These are phyloP conservation scores for Festucalex cinctus DNA, from an alignment of 2,113 vertebrate species.

Conservation along the genomic window DNA sequence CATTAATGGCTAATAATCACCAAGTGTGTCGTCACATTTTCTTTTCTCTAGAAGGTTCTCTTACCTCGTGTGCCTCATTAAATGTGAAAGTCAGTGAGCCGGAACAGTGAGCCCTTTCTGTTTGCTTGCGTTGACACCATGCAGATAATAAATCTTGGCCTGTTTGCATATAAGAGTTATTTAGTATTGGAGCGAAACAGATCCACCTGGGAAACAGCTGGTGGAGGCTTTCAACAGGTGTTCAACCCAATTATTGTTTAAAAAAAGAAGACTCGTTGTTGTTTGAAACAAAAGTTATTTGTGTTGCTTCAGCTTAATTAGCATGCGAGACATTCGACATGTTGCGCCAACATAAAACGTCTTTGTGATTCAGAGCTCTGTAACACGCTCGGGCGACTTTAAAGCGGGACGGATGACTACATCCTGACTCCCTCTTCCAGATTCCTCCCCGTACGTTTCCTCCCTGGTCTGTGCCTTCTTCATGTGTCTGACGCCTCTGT, in stretches of 20 bases:
- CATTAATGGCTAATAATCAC: neutral
- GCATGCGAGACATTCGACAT: too few species aligned
- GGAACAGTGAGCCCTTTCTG: slow-evolving; percentile 23
- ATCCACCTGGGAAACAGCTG: slow-evolving; percentile 30
- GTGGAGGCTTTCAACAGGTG: slow-evolving; percentile 36
- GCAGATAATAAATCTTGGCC: slow-evolving; percentile 26
- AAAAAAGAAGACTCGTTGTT: neutral
- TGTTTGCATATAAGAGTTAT: slow-evolving; percentile 26
- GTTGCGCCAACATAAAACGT: too few species aligned
- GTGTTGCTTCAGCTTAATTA: neutral
- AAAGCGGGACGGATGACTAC: neutral
- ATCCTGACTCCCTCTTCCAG: slow-evolving; percentile 54
- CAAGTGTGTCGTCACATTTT: neutral
- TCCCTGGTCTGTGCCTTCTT: slow-evolving; percentile 92
- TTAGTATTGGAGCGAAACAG: slow-evolving; percentile 16
- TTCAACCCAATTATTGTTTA: slow-evolving; percentile 22
- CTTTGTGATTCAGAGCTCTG: too few species aligned
- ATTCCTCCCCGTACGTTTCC: slow-evolving; percentile 85
- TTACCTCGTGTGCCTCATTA: neutral
- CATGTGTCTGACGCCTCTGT: slow-evolving; percentile 91
- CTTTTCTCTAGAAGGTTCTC: neutral
- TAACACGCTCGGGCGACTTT: too few species aligned
- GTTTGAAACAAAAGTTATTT: neutral
- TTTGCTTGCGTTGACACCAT: neutral
- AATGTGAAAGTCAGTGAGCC: neutral